Conservation (phyloP, 2,888 invertebrate species). For the Eilema griseolum region DNA sequence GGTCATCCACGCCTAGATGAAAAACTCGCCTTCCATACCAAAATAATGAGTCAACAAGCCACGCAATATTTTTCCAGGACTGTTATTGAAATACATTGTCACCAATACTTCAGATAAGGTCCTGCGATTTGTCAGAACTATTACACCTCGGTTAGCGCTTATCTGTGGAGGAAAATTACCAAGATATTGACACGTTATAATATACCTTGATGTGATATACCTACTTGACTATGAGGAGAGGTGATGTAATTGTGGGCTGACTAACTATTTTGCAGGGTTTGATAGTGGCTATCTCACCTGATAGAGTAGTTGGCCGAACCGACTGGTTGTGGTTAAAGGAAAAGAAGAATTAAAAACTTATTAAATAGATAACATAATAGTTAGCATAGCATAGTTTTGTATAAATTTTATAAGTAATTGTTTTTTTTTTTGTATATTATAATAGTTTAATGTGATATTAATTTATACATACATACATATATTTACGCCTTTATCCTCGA, state of each 20-base stretch:
- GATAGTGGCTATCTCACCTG: neutral
- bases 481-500: no score
- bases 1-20: no score
- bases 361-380: no score
- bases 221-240: neutral
- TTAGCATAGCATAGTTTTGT: no score
- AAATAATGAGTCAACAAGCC: neutral
- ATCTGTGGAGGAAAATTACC: neutral
- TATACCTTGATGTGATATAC: neutral
- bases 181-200: neutral
- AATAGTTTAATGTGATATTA: no score
- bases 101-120: neutral
- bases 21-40: neutral
- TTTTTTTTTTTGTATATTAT: no score
- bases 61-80: constrained; percentile 4
- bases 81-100: neutral
- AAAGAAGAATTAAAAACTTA: no score
- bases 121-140: neutral
- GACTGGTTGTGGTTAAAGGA: no score
- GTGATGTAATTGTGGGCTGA: neutral
- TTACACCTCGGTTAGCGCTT: neutral
- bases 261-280: neutral
- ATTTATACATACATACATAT: no score
- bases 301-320: no score
- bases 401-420: no score